Evolutionary conservation across 2,113 vertebrate genomes (phyloP), one percentile per base, ranked within the genome.

Genomic region (Polypterus senegalus): DNA sequence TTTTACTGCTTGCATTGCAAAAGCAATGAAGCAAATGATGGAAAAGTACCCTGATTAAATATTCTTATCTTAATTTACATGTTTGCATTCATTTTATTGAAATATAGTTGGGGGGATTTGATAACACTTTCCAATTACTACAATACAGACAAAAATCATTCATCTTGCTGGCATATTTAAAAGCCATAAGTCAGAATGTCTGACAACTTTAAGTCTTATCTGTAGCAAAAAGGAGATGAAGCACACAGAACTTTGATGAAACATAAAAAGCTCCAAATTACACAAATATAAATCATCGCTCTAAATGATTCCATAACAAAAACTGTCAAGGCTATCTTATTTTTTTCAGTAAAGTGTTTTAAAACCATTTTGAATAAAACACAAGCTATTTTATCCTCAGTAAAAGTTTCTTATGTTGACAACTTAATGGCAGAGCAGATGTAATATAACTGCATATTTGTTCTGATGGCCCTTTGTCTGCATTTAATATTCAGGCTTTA

Each of bases 81-180:
- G 76, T 81, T 82, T 80, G 79, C 77, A 77, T 77, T 73, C 74
- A 62, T 71, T 79, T 77, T 82, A 81, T 84, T 80, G 81, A 75
- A 77, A 71, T 73, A 69, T 77, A 72, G 78, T 77, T 72, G 76
- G 6, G 69, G 69, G 73, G 74, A 72, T 76, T 80, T 79, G 72
- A 78, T 78, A 81, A 75, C 46, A n/a, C 9, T 55, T 77, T 66
- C 65, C 77, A 81, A 85, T 84, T 78, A 88, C 78, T 68, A 65
- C 62, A 74, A 79, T 80, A 83, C 80, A 85, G 81, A 85, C 81
- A 81, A 74, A 79, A 74, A 75, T 60, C 65, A 81, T 84, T 83
- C 80, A 81, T 86, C 84, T 86, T 74, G 63, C 78, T 80, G 77
- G 76, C 79, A 72, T 48, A 7, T 6, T 9, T 51, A 9, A 7